Evolutionary conservation across 2,888 invertebrate species (phyloP), one percentile per base, ranked within the genome.

Genomic region (Pachliopta kotzebuea): DNA sequence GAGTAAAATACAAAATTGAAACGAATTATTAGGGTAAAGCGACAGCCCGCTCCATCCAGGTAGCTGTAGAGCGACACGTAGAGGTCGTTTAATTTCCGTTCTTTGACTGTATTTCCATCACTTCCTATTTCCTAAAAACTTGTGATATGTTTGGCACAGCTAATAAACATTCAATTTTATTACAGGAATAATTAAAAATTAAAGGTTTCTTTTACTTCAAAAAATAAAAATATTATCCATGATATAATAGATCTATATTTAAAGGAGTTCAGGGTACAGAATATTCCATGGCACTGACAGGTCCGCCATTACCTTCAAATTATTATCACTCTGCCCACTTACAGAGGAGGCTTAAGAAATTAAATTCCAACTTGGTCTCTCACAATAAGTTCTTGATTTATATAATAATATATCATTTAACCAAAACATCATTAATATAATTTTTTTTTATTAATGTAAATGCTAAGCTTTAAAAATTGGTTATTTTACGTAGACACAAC

Each of bases 81-180:
- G 56, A 49, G 50, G 29, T 50, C 56, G 56, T 56, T 62, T 56
- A 62, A 62, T 62, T 62, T 62, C 62, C 62, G 62, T 49, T 29
- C 56, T 56, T 37, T 31, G 62, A 52, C 31, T 56, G 62, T 56
- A 62, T 62, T 62, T 62, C 62, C 52, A 62, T 23, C 62, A 50
- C n/a, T 62, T 62, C 56, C 62, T 56, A 56, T 56, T 62, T 52
- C 31, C 56, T 56, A 31, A 37, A 20, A 56, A 37, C 56, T 62
- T 50, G 24, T 52, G 37, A 56, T 56, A 56, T n/a, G 23, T 20
- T 21, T 21, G 21, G 21, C 8, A 21, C 9, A 52, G 9, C 50
- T 52, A 21, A 21, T 9, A 52, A 11, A 52, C 23, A 60, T 53
- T 37, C 20, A 45, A 45, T 45, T 45, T 37, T 8, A 37, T 37